Evolutionary conservation across 2,888 invertebrate genomes (phyloP).

Genomic region (Apamea crenata): DNA sequence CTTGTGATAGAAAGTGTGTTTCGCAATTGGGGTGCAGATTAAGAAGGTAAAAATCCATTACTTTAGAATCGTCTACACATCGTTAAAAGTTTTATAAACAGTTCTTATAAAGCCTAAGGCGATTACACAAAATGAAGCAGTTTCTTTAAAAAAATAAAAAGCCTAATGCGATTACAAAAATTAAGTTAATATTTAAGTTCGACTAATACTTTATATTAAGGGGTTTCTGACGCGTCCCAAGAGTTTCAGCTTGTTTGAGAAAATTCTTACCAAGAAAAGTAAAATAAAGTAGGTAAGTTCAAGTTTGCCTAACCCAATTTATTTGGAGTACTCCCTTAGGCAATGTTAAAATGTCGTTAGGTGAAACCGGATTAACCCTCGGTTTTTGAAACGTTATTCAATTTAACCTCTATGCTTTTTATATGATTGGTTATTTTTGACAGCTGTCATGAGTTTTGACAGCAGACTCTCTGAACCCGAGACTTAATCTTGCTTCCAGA

Average conservation of each 20-base stretch:
- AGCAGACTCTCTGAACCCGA: background rate
- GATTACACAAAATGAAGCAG: background rate
- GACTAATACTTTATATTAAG: constrained; percentile 26
- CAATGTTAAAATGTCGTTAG: constrained; percentile 33
- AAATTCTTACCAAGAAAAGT: constrained; percentile 22
- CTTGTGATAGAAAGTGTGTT: too few species aligned
- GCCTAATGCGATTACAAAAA: constrained; percentile 1
- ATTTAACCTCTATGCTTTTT: constrained; percentile 11
- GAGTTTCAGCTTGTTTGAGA: constrained; percentile 29
- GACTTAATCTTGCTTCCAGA: background rate
- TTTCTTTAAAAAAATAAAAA: background rate
- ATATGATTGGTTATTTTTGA: constrained; percentile 1
- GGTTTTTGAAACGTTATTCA: constrained; percentile 9
- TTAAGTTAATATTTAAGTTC: constrained; percentile 24
- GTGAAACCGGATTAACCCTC: constrained; percentile 23
- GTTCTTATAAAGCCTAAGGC: background rate
- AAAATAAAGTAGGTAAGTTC: constrained; percentile 36
- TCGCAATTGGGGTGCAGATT: background rate
- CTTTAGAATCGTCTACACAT: background rate
- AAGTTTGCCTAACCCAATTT: constrained; percentile 40
- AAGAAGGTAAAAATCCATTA: too few species aligned
- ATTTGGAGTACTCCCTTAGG: constrained; percentile 41
- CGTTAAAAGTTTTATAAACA: background rate
- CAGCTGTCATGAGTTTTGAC: background rate
- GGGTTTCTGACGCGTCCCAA: constrained; percentile 18